These are phyloP conservation scores for Acrossocheilus wenchowensis DNA, from an alignment of 2,797 vertebrate genomes.

Conservation along the genomic window DNA sequence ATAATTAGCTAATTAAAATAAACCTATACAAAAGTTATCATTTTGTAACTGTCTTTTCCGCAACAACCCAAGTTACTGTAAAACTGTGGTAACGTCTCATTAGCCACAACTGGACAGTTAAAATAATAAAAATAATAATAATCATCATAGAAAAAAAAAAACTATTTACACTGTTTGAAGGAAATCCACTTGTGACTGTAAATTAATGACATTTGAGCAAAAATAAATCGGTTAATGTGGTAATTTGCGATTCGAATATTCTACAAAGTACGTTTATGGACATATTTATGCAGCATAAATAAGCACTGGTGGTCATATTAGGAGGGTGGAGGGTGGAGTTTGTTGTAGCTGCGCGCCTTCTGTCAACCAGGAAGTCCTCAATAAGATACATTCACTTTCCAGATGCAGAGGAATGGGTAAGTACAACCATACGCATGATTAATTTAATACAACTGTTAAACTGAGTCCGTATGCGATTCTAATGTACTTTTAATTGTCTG, in stretches of 20 bases:
- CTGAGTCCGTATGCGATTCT: background rate
- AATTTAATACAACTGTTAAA: background rate
- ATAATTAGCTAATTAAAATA: background rate
- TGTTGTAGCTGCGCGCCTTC: background rate
- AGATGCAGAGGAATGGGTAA: slow-evolving; percentile 40
- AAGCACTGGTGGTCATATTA: background rate
- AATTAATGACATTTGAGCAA: background rate
- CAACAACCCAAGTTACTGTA: background rate
- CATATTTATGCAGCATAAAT: background rate
- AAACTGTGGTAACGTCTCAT: background rate
- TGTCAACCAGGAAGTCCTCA: slow-evolving; percentile 50
- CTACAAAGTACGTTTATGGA: background rate
- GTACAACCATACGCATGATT: background rate
- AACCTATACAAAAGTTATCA: background rate
- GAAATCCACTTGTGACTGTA: background rate
- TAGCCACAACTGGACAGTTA: background rate
- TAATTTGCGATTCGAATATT: background rate
- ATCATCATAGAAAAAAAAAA: background rate
- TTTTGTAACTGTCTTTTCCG: background rate
- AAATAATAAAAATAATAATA: background rate
- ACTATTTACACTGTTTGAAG: background rate
- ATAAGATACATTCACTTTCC: slow-evolving; percentile 19
- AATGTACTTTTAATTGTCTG: background rate
- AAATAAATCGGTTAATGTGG: background rate
- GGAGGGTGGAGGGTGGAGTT: slow-evolving; percentile 35